A percentile compares a stretch with the other conserved stretches of the same genome.
These are phyloP conservation scores for Delphinus delphis DNA, from an alignment of 2,113 vertebrate species.

Conservation along the genomic window DNA sequence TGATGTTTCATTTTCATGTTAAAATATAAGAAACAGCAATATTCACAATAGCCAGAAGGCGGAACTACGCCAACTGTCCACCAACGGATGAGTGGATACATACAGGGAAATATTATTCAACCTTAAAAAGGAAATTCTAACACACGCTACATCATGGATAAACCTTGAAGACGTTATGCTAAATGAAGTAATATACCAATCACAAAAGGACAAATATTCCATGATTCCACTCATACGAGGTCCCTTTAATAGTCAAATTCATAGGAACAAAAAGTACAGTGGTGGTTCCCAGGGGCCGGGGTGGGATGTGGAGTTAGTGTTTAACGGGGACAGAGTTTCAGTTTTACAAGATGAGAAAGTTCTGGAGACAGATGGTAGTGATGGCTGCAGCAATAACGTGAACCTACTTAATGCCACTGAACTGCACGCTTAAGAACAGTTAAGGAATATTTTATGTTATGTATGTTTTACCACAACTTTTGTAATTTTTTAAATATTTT, in stretches of 20 bases:
- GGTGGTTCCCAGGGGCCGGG: neutral
- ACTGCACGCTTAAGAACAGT: neutral
- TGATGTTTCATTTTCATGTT: neutral
- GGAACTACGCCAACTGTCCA: neutral
- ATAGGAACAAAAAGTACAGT: neutral
- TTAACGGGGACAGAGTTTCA: neutral
- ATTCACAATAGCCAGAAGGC: neutral
- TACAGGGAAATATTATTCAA: accelerated
- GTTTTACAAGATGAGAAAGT: neutral
- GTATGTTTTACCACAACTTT: neutral
- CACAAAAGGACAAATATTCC: neutral
- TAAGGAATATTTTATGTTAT: neutral
- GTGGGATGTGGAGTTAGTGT: accelerated
- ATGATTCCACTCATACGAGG: accelerated
- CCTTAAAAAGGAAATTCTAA: neutral
- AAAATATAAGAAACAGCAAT: neutral
- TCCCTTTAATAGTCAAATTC: neutral
- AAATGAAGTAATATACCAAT: neutral
- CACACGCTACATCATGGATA: accelerated
- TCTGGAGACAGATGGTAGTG: too few relatives aligned
- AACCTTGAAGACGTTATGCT: neutral
- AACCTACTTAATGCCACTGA: neutral
- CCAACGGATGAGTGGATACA: neutral
- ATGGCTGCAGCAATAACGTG: neutral
- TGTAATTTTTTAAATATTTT: neutral